Percentiles rank a stretch among this genome's conserved stretches.
Conservation (phyloP, 2,888 invertebrate species). For the Drosophila peninsularis region DNA sequence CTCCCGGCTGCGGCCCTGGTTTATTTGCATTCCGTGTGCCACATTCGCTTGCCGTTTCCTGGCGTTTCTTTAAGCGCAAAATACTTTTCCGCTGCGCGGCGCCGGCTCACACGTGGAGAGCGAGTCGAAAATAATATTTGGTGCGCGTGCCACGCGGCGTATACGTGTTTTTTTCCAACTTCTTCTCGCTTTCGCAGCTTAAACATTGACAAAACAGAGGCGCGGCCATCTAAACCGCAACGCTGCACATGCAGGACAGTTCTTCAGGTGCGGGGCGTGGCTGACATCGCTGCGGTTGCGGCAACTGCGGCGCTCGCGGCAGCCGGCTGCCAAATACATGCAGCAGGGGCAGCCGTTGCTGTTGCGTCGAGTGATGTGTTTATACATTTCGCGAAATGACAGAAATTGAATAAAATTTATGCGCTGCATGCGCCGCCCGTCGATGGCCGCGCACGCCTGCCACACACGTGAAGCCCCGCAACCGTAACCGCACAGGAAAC, state of each 20-base stretch:
- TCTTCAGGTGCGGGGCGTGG: constrained; percentile 22
- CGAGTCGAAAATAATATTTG: constrained; percentile 69
- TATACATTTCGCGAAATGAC: constrained; percentile 75
- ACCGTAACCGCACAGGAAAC: constrained; percentile 57
- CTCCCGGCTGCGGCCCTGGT: constrained; percentile 41
- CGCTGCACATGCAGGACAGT: constrained; percentile 45
- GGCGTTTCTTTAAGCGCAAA: constrained; percentile 71
- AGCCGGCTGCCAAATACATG: constrained; percentile 44
- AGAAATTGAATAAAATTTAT: constrained; percentile 79
- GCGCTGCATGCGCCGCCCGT: constrained; percentile 36
- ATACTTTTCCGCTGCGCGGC: constrained; percentile 65
- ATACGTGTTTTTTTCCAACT: constrained; percentile 41
- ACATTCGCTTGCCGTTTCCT: constrained; percentile 68
- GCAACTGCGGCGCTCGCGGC: constrained; percentile 28
- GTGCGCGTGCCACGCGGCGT: constrained; percentile 62
- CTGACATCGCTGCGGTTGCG: constrained; percentile 34
- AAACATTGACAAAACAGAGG: constrained; percentile 52
- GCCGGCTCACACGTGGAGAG: constrained; percentile 21
- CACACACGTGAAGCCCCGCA: constrained; percentile 28
- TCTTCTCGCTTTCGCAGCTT: constrained; percentile 30
- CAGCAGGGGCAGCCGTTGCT: background rate
- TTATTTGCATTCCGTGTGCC: constrained; percentile 74
- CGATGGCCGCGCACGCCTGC: background rate
- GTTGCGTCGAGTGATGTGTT: constrained; percentile 67
- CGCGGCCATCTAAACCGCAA: constrained; percentile 53